These are phyloP conservation scores for Tiphia femorata DNA, from an alignment of 2,888 invertebrate genomes.

Conservation along the genomic window DNA sequence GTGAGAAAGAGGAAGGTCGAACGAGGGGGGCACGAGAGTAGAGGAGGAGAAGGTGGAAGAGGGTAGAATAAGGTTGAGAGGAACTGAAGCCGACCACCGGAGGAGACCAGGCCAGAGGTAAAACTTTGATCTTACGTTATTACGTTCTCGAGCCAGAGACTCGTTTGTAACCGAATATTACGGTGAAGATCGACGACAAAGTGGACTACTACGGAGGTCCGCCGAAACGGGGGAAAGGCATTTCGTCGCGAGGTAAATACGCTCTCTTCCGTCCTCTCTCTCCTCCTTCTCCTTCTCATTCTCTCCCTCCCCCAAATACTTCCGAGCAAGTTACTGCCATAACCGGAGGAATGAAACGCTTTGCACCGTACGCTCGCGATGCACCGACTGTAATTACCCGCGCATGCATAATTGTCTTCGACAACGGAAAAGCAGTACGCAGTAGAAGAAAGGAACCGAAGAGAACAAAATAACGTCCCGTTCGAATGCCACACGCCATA, in stretches of 20 bases:
- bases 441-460: no score
- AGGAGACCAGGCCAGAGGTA: conserved; percentile 22
- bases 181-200: conserved; percentile 31
- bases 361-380: no score
- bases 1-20: conserved; percentile 16
- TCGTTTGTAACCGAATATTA: conserved; percentile 55
- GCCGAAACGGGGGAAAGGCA: not conserved
- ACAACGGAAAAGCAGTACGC: no score
- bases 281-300: conserved; percentile 13
- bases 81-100: conserved; percentile 6
- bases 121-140: conserved; percentile 66
- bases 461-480: no score
- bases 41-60: conserved; percentile 1
- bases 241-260: no score
- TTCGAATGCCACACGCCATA: no score
- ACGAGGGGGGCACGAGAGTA: conserved; percentile 25
- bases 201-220: not conserved
- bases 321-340: no score
- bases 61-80: not conserved
- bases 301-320: conserved; percentile 14
- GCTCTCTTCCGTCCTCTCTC: conserved; percentile 25
- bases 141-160: conserved; percentile 53
- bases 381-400: no score
- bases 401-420: no score
- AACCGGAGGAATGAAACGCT: no score